phyloP scores from a whole-genome alignment of 2,888 invertebrate species.

The Oligia strigilis region DNA sequence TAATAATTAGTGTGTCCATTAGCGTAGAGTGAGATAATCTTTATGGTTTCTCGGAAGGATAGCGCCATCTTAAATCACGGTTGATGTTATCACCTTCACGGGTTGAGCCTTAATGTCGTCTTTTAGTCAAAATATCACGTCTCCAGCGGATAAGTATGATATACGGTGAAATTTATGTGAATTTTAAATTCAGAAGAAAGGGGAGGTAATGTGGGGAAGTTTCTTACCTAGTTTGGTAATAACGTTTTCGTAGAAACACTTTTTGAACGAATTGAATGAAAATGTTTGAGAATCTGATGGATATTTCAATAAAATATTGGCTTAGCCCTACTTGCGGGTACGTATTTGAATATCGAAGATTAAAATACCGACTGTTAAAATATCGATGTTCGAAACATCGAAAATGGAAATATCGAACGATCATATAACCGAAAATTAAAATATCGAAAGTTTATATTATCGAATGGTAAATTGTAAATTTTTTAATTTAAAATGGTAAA shows the following conservation, averaged over 20 bases:
- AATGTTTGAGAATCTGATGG: background rate
- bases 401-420: too few relatives aligned
- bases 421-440: too few relatives aligned
- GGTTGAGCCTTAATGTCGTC: conserved; percentile 71
- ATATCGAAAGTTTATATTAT: too few relatives aligned
- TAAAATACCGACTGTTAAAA: too few relatives aligned
- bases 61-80: conserved; percentile 79
- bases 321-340: too few relatives aligned
- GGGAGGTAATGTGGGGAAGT: background rate
- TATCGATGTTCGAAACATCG: too few relatives aligned
- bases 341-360: too few relatives aligned
- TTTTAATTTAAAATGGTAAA: too few relatives aligned
- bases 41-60: conserved; percentile 79
- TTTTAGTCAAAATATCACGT: conserved; percentile 80
- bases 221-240: background rate
- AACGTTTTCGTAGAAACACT: background rate
- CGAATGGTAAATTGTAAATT: too few relatives aligned
- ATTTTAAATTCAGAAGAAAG: conserved; percentile 65
- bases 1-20: conserved; percentile 85
- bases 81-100: conserved; percentile 62
- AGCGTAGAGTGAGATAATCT: conserved; percentile 82
- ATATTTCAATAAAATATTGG: background rate
- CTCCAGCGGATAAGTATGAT: conserved; percentile 74
- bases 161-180: conserved; percentile 69
- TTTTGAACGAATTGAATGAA: background rate